These are phyloP conservation scores for Chrysolina haemoptera DNA, from an alignment of 2,888 invertebrate genomes.

Conservation along the genomic window DNA sequence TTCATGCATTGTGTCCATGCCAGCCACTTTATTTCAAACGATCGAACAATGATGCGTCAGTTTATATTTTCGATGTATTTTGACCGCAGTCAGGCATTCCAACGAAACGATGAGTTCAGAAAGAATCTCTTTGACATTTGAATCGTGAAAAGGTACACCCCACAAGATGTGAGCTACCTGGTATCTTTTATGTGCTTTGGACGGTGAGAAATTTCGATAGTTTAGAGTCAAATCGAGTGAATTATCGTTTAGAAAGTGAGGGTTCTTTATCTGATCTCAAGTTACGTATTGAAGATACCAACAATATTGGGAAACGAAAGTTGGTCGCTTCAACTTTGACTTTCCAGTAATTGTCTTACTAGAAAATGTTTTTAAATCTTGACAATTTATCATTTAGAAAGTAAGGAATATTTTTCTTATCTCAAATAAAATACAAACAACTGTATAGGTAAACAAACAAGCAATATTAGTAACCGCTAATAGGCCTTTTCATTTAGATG, in stretches of 20 bases:
- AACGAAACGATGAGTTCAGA: neutral
- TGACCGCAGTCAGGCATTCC: slow-evolving; percentile 41
- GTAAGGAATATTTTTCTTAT: too few species aligned
- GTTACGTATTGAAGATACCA: slow-evolving; percentile 17
- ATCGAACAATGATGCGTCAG: slow-evolving; percentile 34
- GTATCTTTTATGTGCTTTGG: slow-evolving; percentile 26
- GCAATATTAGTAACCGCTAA: too few species aligned
- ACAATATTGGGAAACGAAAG: neutral
- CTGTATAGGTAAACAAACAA: too few species aligned
- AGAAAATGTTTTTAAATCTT: too few species aligned
- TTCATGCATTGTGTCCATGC: slow-evolving; percentile 31
- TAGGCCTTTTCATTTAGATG: too few species aligned
- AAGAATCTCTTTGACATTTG: slow-evolving; percentile 16
- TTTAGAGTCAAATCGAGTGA: slow-evolving; percentile 39
- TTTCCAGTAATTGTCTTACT: too few species aligned
- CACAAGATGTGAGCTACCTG: slow-evolving; percentile 50
- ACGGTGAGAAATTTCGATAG: slow-evolving; percentile 40
- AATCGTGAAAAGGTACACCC: slow-evolving; percentile 40
- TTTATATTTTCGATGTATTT: slow-evolving; percentile 35
- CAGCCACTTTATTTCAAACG: slow-evolving; percentile 18
- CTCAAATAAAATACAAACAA: too few species aligned
- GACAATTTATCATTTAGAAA: too few species aligned
- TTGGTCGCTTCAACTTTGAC: neutral
- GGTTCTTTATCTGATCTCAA: slow-evolving; percentile 5
- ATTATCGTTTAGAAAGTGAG: slow-evolving; percentile 33